A percentile compares a stretch with the other conserved stretches of the same genome.
Evolutionary conservation across 2,888 invertebrate genomes (phyloP).

Genomic region (Germaria angustata): DNA sequence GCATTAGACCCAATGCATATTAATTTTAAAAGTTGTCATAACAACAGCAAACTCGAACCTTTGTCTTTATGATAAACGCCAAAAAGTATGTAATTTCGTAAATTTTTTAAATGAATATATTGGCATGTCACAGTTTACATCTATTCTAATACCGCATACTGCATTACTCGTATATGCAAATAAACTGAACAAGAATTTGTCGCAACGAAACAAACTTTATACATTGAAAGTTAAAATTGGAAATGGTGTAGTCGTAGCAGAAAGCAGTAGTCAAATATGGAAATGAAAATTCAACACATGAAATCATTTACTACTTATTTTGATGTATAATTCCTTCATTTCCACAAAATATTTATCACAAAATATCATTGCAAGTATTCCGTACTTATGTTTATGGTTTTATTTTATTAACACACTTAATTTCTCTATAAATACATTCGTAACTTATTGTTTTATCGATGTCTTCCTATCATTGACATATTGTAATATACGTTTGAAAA

Average conservation of each 20-base stretch:
- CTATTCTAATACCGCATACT: no score
- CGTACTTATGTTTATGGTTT: constrained; percentile 5
- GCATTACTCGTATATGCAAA: no score
- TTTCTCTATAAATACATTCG: constrained; percentile 66
- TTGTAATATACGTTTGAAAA: constrained; percentile 62
- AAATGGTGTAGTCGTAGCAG: constrained; percentile 28
- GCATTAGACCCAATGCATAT: no score
- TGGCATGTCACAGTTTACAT: background rate
- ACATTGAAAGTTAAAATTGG: background rate
- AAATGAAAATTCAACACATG: constrained; percentile 29
- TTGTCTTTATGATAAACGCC: no score
- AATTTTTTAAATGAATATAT: no score
- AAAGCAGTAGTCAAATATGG: constrained; percentile 2
- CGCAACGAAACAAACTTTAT: background rate
- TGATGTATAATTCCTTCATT: constrained; percentile 56
- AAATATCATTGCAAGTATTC: constrained; percentile 56
- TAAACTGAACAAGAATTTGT: no score
- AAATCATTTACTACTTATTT: constrained; percentile 22
- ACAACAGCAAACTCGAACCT: background rate
- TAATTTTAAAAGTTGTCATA: no score
- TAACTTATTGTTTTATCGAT: constrained; percentile 71
- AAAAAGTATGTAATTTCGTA: no score
- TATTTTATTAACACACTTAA: constrained; percentile 6
- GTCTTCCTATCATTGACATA: constrained; percentile 27
- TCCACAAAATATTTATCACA: constrained; percentile 45